Base-by-base conservation (phyloP, 1,140 invertebrate species). In the Apis cerana region DNA sequence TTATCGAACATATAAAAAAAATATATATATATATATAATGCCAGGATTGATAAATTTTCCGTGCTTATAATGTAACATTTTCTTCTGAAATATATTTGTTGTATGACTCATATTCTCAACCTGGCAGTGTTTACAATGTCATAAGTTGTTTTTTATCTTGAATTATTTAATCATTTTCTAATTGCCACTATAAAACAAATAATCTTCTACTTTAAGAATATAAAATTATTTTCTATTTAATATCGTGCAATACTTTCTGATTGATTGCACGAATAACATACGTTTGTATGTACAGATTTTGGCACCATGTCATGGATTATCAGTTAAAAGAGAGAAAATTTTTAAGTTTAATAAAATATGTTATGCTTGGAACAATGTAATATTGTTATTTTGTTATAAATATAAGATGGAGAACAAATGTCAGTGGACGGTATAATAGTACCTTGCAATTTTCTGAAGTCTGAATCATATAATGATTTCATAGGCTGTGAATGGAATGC, bases 341-440 rank as follows among this genome's bases (percentile, higher is more conserved):
- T 54, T 50, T 52, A 7, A 72, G 21, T 13, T 43, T 15, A 71
- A 27, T 8, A 64, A 33, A 67, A 54, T 54, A 21, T 43, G 33
- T 43, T 52, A 58, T 19, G 12, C 8, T 54, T 19, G 52, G 17
- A 27, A 65, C 10, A 21, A 61, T 65, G 54, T 5, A 23, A 12
- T 21, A 62, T 61, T 56, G 64, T 82, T 43, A 61, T 56, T 21
- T 5, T 58, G 62, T 81, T 71, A 33, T 50, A 64, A 59, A n/a
- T 64, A 13, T 54, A 58, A 76, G 75, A n/a, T n/a, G 56, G 43
- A 21, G 43, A 70, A 67, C 50, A 61, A 61, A 70, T 75, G 52
- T 67, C 50, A 81, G 11, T 81, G 83, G 83, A 84, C 83, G 83
- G 79, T 84, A 62, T 82, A 17, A 68, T 67, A 76, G 56, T 67